These are phyloP conservation scores for Notoglanidium macrostoma DNA, from an alignment of 2,797 vertebrate genomes.

Conservation along the genomic window DNA sequence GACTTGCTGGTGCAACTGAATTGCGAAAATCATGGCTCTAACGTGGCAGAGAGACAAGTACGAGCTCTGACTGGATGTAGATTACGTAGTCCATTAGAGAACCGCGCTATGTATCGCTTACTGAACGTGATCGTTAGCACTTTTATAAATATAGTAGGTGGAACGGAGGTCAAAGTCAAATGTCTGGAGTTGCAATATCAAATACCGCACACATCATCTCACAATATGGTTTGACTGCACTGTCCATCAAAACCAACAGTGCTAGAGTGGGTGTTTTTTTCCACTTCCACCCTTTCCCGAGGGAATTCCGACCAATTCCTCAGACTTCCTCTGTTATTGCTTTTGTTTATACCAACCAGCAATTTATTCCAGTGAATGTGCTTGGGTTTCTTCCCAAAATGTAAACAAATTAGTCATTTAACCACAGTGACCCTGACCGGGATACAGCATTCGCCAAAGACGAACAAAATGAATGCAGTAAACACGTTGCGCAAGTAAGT, in stretches of 20 bases:
- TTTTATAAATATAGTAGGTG: slow-evolving; percentile 15
- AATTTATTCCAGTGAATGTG: not conserved
- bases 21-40: not conserved
- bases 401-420: slow-evolving; percentile 1
- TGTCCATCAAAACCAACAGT: not conserved
- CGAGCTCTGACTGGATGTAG: not conserved
- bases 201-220: not conserved
- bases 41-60: not conserved
- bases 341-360: too few species aligned
- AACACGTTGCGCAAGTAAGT: not conserved
- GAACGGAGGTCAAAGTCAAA: not conserved
- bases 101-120: not conserved
- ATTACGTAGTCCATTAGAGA: not conserved
- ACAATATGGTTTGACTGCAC: not conserved
- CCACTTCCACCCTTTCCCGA: too few species aligned
- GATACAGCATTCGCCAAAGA: not conserved
- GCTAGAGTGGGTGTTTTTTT: not conserved
- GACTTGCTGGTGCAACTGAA: not conserved
- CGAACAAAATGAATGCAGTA: not conserved
- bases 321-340: not conserved
- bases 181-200: slow-evolving; percentile 1
- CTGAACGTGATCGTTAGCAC: not conserved
- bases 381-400: not conserved
- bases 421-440: not conserved
- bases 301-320: not conserved